A percentile compares a stretch with the other conserved stretches of the same genome.
Evolutionary conservation across 2,797 vertebrate genomes (phyloP).

Genomic region (Pelochelys cantorii): DNA sequence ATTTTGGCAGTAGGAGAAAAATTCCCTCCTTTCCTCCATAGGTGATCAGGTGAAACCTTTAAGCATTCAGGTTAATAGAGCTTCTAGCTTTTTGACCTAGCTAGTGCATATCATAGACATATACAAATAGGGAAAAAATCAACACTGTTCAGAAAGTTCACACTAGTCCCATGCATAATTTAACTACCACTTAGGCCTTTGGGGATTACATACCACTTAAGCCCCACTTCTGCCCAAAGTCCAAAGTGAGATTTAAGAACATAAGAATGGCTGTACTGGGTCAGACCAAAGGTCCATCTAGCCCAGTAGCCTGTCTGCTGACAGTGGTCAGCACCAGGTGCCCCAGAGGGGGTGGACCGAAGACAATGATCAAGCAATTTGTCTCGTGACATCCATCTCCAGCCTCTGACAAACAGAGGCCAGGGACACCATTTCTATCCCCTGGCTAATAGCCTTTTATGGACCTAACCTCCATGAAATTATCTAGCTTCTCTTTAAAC

Average conservation of each 20-base stretch:
- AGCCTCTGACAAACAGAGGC: no score
- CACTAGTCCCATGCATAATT: not conserved
- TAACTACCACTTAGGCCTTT: not conserved
- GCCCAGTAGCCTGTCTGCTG: no score
- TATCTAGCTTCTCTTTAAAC: no score
- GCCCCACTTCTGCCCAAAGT: not conserved
- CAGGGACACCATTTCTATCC: no score
- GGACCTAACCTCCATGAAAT: no score
- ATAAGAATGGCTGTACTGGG: no score
- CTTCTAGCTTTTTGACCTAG: rapidly evolving
- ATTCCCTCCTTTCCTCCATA: not conserved
- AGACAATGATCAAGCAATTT: no score
- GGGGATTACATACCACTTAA: rapidly evolving
- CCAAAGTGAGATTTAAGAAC: not conserved
- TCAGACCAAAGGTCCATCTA: no score
- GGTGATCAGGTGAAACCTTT: not conserved
- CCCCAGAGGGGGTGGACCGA: no score
- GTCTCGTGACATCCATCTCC: no score
- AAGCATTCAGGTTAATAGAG: not conserved
- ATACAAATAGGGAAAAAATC: rapidly evolving
- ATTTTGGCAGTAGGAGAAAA: not conserved
- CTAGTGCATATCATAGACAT: rapidly evolving
- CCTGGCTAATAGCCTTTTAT: no score
- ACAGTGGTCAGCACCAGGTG: no score
- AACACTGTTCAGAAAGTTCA: not conserved